Base-by-base conservation (phyloP, 2,797 vertebrate species). In the Xyrichtys novacula region DNA sequence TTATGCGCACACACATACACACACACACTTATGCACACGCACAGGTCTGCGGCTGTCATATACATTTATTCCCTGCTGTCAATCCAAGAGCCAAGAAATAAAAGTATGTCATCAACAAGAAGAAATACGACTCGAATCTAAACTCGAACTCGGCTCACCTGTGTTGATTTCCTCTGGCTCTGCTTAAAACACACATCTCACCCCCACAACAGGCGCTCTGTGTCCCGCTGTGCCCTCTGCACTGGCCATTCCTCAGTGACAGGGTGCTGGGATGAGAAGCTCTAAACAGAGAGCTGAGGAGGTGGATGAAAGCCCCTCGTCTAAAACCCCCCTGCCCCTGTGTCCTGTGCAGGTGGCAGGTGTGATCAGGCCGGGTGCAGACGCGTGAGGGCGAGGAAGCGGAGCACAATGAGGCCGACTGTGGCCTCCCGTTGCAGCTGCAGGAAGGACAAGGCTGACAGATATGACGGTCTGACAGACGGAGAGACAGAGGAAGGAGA, bases 311-410 rank as follows among this genome's bases (percentile, higher is more conserved):
- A 90, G 86, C 73, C 54, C 19, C 17, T 55, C 0, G 54, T 31
- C 74, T 75, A 44, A 68, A 80, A 70, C 77, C 81, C 75, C 81
- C 75, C 44, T 53, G 61, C 72, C 78, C 74, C 71, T 61, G 78
- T 49, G 82, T 84, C 85, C 83, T 59, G 78, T 65, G 84, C 93
- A 94, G 93, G 92, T 94, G 92, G 91, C 93, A 93, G 93, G 92
- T 94, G 93, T 88, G 91, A 93, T 91, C 85, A 58, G 79, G 87
- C 85, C 72, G 89, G 86, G 84, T 83, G 86, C 80, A 78, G 90
- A 86, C 78, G 85, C 86, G 88, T 77, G 81, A 86, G 83, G 85
- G 80, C 39, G 70, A 89, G 83, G 74, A 84, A 79, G 78, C 72
- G 79, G 65, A 84, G 87, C 85, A 94, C 92, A 95, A 94, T 91